Base-by-base conservation (phyloP, 2,113 vertebrate species). In the Aphyosemion australe region DNA sequence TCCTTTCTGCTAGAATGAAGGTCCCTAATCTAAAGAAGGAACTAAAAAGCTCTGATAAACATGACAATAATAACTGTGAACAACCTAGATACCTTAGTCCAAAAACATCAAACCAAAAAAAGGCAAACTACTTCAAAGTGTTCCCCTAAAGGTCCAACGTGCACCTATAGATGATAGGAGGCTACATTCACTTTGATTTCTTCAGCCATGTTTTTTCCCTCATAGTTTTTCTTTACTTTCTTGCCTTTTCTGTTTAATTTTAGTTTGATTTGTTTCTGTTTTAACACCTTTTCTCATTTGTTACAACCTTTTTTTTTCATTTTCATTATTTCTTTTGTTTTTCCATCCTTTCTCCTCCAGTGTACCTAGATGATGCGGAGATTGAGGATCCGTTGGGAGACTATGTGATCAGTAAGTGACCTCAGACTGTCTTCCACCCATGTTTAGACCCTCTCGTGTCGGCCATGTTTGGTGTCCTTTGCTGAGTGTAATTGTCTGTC, bases 341-440 rank as follows among this genome's bases (percentile, higher is more conserved):
- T 61, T 56, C 41, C 58, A 57, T 47, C 45, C 39, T 48, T 39
- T 56, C 68, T 49, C 43, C 60, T 70, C 53, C 74, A 87, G 83
- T 68, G 13, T 91, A 88, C 82, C 78, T 90, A 31, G 86, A 88
- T 54, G 87, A 89, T 59, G 88, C 88, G 20, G 87, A 90, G 55
- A 75, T 88, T 41, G 85, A 82, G 26, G 90, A 91, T 78, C 86
- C 86, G 16, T 92, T 89, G 71, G 87, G 86, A 66, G 85, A 92
- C 88, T 88, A 87, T 86, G 89, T 90, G 69, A 87, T 90, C 88
- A 90, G 89, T 92, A 91, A 92, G 91, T 91, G 70, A 46, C 31
- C 6, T 67, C 57, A 57, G 64, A 64, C 48, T 76, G 20, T 64
- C 53, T 60, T 53, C 19, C 69, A 21, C 6, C 21, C 51, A 42